These are phyloP conservation scores for Drosophila neocordata DNA, from an alignment of 1,140 invertebrate species.

Conservation along the genomic window DNA sequence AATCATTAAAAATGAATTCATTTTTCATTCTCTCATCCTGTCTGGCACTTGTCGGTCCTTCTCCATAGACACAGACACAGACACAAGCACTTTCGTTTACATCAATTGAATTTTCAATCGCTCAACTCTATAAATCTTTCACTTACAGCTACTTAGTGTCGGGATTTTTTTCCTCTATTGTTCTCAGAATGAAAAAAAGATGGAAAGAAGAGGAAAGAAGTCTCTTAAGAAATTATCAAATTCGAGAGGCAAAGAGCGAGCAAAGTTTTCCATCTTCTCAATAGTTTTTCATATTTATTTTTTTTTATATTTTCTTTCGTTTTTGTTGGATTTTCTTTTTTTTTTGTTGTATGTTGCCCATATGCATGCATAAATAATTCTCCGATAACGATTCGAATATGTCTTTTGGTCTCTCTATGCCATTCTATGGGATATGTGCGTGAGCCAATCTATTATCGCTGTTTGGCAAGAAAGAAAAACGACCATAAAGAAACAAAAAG, in stretches of 20 bases:
- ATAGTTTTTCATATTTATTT: slow-evolving; percentile 37
- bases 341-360: slow-evolving; percentile 32
- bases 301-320: slow-evolving; percentile 35
- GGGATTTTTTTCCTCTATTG: slow-evolving; percentile 24
- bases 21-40: slow-evolving; percentile 1
- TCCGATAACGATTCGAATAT: slow-evolving; percentile 70
- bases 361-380: slow-evolving; percentile 77
- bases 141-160: slow-evolving; percentile 58
- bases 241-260: slow-evolving; percentile 33
- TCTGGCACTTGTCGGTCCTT: not conserved
- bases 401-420: slow-evolving; percentile 23
- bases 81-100: slow-evolving; percentile 11
- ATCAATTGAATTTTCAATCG: slow-evolving; percentile 37
- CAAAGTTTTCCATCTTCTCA: not conserved
- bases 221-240: slow-evolving; percentile 74
- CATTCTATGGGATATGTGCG: slow-evolving; percentile 21
- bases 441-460: slow-evolving; percentile 75
- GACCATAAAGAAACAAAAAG: slow-evolving; percentile 2
- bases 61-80: not conserved
- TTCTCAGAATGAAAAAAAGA: not conserved
- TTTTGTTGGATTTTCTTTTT: not conserved
- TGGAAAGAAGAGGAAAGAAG: slow-evolving; percentile 24
- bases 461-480: slow-evolving; percentile 39
- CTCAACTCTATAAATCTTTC: slow-evolving; percentile 52
- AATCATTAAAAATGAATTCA: slow-evolving; percentile 56